Percentiles rank a stretch among this genome's conserved stretches.
phyloP scores from a whole-genome alignment of 2,113 vertebrate genomes.

The Oncorhynchus masou region DNA sequence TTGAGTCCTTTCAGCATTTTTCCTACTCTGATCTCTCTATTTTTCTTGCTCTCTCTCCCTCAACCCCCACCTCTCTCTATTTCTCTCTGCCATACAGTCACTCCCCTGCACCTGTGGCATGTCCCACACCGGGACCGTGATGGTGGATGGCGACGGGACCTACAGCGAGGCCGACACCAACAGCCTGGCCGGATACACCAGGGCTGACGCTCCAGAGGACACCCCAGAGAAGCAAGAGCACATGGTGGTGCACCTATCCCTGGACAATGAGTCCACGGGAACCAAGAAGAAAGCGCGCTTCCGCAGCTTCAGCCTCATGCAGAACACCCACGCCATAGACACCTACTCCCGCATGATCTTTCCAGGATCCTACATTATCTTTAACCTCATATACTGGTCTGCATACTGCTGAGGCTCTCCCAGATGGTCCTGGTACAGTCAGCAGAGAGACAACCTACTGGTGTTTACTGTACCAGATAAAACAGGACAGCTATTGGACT shows the following conservation, averaged over 20 bases:
- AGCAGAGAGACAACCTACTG: background rate
- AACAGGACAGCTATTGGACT: background rate
- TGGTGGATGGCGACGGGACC: slow-evolving; percentile 86
- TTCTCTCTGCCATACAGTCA: slow-evolving; percentile 45
- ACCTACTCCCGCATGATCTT: slow-evolving; percentile 94
- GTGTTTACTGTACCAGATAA: background rate
- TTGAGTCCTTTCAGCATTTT: background rate
- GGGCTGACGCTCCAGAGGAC: slow-evolving; percentile 78
- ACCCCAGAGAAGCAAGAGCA: slow-evolving; percentile 81
- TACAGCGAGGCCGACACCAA: slow-evolving; percentile 86
- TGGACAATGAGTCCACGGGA: slow-evolving; percentile 77
- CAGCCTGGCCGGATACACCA: slow-evolving; percentile 86
- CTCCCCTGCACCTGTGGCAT: slow-evolving; percentile 83
- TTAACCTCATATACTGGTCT: slow-evolving; percentile 96
- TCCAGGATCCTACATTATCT: slow-evolving; percentile 90
- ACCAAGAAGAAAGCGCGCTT: slow-evolving; percentile 79
- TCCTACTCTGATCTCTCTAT: background rate
- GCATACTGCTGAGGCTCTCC: slow-evolving; percentile 82
- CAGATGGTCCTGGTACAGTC: background rate
- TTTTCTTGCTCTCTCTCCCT: background rate
- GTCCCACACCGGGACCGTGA: slow-evolving; percentile 82
- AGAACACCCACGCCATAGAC: slow-evolving; percentile 91
- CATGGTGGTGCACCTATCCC: slow-evolving; percentile 82
- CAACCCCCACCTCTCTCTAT: background rate
- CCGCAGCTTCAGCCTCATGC: slow-evolving; percentile 81